Evolutionary conservation across 2,113 vertebrate genomes (phyloP), one percentile per base, ranked within the genome.

Genomic region (Gobiocypris rarus): DNA sequence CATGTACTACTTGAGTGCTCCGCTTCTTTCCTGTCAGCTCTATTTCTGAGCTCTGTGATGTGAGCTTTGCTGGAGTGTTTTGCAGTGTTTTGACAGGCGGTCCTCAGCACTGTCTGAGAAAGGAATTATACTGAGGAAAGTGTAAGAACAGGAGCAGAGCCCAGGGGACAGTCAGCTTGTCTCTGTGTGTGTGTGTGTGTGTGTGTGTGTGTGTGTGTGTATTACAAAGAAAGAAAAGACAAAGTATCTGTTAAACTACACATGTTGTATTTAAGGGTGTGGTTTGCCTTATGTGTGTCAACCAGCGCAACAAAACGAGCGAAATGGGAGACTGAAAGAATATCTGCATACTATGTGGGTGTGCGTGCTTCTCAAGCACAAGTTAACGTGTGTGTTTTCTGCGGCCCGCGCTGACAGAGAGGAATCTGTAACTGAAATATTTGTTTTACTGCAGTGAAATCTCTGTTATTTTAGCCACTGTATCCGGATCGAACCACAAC

Each of bases 11-110:
- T 83, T 28, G 88, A 83, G 88, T 86, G 84, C 87, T 88, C 86
- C 70, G 89, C 87, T 88, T 85, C 89, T 90, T 92, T 87, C 15
- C 87, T 89, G 85, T 92, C 91, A 91, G 86, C 86, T 59, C 81
- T 75, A 50, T 86, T 65, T 87, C 90, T 91, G 89, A 76, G 65
- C 19, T 43, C 80, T 56, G 87, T 88, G 89, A 92, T 91, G 86
- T 88, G 90, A 92, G 89, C 83, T 90, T 58, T 90, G 88, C 90
- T 88, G 83, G 88, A 89, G 86, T 89, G 52, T 54, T 54, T 54
- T 54, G 52, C 52, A 86, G 89, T 91, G 94, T 94, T 93, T 91
- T 94, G 92, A 94, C 93, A 94, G 48, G 91, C 85, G 89, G 88
- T 87, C 89, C 88, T 81, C 90, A 86, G 84, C 87, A 86, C 88